Percentiles rank a stretch among this genome's conserved stretches.
Evolutionary conservation across 2,113 vertebrate species (phyloP).

Genomic region (Phaethon lepturus): DNA sequence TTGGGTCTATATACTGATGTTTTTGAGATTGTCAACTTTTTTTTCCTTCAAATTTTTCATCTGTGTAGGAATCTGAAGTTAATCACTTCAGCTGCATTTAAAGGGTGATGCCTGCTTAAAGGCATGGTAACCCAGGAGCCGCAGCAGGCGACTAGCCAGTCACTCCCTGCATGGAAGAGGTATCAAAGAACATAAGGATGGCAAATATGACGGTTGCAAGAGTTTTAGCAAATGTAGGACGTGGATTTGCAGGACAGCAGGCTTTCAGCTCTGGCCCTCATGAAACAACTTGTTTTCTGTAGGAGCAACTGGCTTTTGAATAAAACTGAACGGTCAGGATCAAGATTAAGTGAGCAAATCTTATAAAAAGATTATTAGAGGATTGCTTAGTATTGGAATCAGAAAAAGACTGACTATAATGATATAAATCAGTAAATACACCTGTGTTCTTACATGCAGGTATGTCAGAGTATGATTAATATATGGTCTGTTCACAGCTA

Average conservation of each 20-base stretch:
- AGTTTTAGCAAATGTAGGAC: not conserved
- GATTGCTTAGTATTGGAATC: not conserved
- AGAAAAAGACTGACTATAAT: not conserved
- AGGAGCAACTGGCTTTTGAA: not conserved
- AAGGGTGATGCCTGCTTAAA: not conserved
- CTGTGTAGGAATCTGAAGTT: not conserved
- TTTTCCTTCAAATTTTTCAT: not conserved
- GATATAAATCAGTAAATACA: not conserved
- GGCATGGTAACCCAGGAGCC: rapidly evolving
- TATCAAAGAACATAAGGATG: not conserved
- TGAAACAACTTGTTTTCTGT: not conserved
- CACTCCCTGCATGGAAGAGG: not conserved
- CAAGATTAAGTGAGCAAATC: slow-evolving; percentile 12
- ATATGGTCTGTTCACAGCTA: not conserved
- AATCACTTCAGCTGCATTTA: not conserved
- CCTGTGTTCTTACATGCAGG: not conserved
- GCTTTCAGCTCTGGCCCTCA: not conserved
- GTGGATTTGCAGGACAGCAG: not conserved
- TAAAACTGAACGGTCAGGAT: not conserved
- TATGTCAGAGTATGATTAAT: not conserved
- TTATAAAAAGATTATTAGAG: not conserved
- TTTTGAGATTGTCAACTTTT: not conserved
- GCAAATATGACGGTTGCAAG: not conserved
- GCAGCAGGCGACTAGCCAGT: not conserved
- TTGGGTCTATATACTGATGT: not conserved